Conservation (phyloP, 2,797 vertebrate species). For the Chloroceryle amazona region DNA sequence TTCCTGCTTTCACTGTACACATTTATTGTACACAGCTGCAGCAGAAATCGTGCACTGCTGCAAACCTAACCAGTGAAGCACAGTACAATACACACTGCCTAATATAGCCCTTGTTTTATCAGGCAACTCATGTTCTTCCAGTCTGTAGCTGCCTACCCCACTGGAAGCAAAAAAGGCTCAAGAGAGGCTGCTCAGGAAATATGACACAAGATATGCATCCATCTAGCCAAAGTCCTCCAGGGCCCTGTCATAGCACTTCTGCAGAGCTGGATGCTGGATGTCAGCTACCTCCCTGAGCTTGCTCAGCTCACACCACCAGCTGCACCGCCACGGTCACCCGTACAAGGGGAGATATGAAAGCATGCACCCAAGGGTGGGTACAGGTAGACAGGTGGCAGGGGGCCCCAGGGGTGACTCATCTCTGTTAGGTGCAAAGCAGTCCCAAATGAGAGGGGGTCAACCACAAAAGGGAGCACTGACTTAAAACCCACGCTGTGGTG, state of each 20-base stretch:
- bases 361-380: background rate
- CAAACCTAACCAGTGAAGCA: background rate
- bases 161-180: background rate
- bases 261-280: background rate
- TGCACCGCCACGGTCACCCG: fast-evolving
- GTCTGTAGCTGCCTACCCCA: background rate
- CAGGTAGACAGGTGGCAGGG: fast-evolving
- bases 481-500: fast-evolving
- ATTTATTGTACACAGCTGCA: background rate
- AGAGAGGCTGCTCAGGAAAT: background rate
- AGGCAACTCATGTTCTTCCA: background rate
- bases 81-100: background rate
- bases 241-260: background rate
- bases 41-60: background rate
- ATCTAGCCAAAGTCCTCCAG: background rate
- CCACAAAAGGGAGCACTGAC: background rate
- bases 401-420: fast-evolving
- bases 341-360: fast-evolving
- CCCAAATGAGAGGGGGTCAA: background rate
- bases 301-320: background rate
- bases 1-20: background rate
- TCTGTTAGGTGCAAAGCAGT: background rate
- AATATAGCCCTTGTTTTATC: fast-evolving
- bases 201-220: background rate
- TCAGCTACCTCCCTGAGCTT: background rate